phyloP scores from a whole-genome alignment of 2,888 invertebrate species.

The Trichopria drosophilae region DNA sequence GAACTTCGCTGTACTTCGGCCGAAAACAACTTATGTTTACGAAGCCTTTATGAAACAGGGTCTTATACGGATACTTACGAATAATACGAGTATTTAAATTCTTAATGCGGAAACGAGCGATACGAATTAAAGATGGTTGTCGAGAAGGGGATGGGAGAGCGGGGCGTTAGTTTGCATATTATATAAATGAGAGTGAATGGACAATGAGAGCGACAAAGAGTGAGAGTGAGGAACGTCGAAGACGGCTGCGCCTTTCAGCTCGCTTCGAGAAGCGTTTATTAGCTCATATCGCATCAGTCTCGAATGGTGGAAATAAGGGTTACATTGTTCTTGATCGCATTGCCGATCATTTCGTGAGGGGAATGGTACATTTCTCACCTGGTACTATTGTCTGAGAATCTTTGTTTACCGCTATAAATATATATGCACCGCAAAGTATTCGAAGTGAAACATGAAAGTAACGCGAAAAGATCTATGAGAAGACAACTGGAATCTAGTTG shows the following conservation, averaged over 20 bases:
- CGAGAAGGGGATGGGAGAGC: neutral
- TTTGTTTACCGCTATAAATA: too few species aligned
- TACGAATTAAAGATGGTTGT: conserved; percentile 15
- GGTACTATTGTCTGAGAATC: too few species aligned
- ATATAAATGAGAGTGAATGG: conserved; percentile 16
- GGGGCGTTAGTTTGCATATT: conserved; percentile 14
- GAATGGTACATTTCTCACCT: too few species aligned
- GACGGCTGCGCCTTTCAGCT: conserved; percentile 16
- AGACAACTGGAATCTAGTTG: too few species aligned
- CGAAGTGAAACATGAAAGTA: too few species aligned
- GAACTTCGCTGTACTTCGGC: too few species aligned
- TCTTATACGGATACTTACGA: conserved; percentile 51
- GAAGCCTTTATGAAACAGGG: conserved; percentile 56
- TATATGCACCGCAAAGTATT: too few species aligned
- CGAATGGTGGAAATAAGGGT: too few species aligned
- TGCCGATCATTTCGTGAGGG: too few species aligned
- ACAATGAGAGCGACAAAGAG: conserved; percentile 20
- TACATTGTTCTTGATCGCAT: too few species aligned
- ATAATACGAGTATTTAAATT: conserved; percentile 52
- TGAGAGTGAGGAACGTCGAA: conserved; percentile 11
- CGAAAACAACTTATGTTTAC: conserved; percentile 50
- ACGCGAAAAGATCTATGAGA: too few species aligned
- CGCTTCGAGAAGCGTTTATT: conserved; percentile 22
- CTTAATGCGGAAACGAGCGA: conserved; percentile 36
- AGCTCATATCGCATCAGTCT: too few species aligned